These are phyloP conservation scores for Baronia brevicornis DNA, from an alignment of 2,888 invertebrate species.

Conservation along the genomic window DNA sequence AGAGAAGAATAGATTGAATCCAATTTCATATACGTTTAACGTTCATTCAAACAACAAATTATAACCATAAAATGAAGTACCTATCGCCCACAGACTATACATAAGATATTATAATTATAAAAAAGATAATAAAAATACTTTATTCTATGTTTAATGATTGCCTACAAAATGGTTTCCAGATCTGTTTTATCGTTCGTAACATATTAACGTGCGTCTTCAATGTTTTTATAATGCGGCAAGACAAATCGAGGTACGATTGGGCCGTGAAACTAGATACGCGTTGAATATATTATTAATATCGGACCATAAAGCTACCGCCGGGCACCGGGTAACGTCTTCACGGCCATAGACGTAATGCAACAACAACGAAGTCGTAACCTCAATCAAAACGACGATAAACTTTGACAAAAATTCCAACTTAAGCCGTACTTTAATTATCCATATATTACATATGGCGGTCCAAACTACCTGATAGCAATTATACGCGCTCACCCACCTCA, in stretches of 20 bases:
- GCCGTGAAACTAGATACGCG: slow-evolving; percentile 38
- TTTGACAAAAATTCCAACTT: slow-evolving; percentile 74
- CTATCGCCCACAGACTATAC: slow-evolving; percentile 14
- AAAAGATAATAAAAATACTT: slow-evolving; percentile 25
- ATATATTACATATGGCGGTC: slow-evolving; percentile 65
- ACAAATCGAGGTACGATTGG: slow-evolving; percentile 57
- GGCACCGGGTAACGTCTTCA: slow-evolving; percentile 39
- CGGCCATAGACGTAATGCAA: slow-evolving; percentile 28
- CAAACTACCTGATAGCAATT: slow-evolving; percentile 73
- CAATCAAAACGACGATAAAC: slow-evolving; percentile 72
- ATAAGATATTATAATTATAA: slow-evolving; percentile 23
- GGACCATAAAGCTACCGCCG: slow-evolving; percentile 68
- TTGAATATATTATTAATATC: slow-evolving; percentile 42
- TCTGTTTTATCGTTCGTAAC: slow-evolving; percentile 49
- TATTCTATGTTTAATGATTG: slow-evolving; percentile 39
- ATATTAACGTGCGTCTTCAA: slow-evolving; percentile 49
- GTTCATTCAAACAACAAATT: slow-evolving; percentile 5
- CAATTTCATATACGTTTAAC: slow-evolving; percentile 9
- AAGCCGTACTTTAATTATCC: slow-evolving; percentile 73
- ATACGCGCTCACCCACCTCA: slow-evolving; percentile 75
- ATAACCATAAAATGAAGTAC: slow-evolving; percentile 5
- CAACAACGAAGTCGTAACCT: slow-evolving; percentile 60
- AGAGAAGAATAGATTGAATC: slow-evolving; percentile 12
- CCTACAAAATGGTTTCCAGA: slow-evolving; percentile 53
- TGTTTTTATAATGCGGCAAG: slow-evolving; percentile 63